Base-by-base conservation (phyloP, 2,113 vertebrate genomes). In the Phalacrocorax aristotelis region DNA sequence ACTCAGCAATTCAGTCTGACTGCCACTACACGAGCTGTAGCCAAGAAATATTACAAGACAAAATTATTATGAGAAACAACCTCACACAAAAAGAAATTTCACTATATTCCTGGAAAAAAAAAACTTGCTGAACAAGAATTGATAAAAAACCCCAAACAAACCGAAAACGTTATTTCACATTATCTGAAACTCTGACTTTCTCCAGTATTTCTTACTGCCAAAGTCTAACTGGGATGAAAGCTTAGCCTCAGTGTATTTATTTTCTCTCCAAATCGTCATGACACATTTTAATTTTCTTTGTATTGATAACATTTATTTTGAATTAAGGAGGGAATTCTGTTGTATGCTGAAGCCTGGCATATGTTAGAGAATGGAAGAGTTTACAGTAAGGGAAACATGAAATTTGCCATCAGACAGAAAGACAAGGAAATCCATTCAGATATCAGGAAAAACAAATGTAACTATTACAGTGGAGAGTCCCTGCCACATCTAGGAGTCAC, bases 201-300 rank as follows among this genome's bases (percentile, higher is more conserved):
- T 38, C 26, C 4, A 61, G 8, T 64, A 49, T 23, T 92, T 90
- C 54, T 77, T 66, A 77, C 44, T 88, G 83, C 15, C 25, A 87
- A 69, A 20, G 13, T 87, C 48, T 75, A 87, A 87, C 4, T 74
- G 27, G 15, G 38, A 78, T 64, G 38, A 81, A 94, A 75, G 29
- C 26, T 81, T 48, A 68, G 32, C 20, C 15, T 75, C 32, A 20
- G 6, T 42, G 30, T 60, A 55, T 64, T 74, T 81, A 66, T 81
- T 92, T 93, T 76, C 27, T 89, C 60, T 92, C 52, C 61, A 90
- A 82, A 72, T 87, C 81, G 87, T 34, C 7, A 7, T 72, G 84
- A 79, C 64, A 46, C 18, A 48, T 60, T 89, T 84, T 91, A 82
- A 75, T 93, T 95, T 95, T 87, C 69, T 82, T 94, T 76, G 90